These are phyloP conservation scores for Pharmacophagus antenor DNA, from an alignment of 2,888 invertebrate genomes.

Conservation along the genomic window DNA sequence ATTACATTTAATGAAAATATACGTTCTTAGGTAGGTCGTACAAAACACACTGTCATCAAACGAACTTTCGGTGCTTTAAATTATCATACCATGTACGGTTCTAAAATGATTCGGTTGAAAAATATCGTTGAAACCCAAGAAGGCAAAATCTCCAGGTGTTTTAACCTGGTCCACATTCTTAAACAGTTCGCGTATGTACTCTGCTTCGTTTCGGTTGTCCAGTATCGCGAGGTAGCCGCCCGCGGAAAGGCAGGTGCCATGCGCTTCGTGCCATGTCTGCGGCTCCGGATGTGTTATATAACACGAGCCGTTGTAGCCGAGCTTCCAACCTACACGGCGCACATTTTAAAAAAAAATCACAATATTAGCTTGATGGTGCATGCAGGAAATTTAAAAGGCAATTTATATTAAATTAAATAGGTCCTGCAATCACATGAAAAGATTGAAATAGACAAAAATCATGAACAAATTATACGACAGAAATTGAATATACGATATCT, in stretches of 20 bases:
- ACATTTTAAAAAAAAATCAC: no score
- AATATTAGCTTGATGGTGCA: no score
- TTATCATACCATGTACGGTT: slow-evolving; percentile 47
- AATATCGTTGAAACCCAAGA: slow-evolving; percentile 50
- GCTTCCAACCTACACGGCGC: slow-evolving; percentile 48
- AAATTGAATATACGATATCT: no score
- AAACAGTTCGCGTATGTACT: slow-evolving; percentile 44
- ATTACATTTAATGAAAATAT: no score
- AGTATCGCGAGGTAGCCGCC: slow-evolving; percentile 50
- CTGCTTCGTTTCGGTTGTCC: slow-evolving; percentile 43
- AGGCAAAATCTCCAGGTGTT: slow-evolving; percentile 48
- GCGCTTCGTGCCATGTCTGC: slow-evolving; percentile 50
- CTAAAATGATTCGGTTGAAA: slow-evolving; percentile 48
- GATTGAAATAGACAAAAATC: no score
- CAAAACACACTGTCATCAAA: no score
- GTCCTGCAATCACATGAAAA: no score
- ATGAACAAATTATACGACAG: no score
- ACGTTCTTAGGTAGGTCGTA: no score
- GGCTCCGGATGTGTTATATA: slow-evolving; percentile 49
- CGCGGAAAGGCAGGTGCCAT: slow-evolving; percentile 46
- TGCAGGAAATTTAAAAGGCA: no score
- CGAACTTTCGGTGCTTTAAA: not conserved
- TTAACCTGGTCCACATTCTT: slow-evolving; percentile 41
- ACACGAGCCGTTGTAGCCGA: slow-evolving; percentile 44
- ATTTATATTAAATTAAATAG: no score